A percentile compares a stretch with the other conserved stretches of the same genome.
Conservation (phyloP, 2,888 invertebrate genomes). For the Eugnorisma glareosa region DNA sequence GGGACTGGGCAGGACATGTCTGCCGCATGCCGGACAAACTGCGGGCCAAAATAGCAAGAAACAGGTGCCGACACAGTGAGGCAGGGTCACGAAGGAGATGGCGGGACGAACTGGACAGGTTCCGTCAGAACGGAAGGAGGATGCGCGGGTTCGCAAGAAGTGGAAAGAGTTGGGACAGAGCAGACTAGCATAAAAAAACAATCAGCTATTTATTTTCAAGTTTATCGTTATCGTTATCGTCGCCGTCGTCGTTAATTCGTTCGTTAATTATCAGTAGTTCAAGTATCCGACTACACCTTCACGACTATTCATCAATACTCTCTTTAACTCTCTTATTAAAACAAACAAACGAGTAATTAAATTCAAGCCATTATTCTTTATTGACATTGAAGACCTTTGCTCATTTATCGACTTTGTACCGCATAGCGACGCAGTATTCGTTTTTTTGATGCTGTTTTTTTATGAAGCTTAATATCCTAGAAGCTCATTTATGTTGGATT, state of each 20-base stretch:
- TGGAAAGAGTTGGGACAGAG: no score
- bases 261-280: neutral
- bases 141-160: no score
- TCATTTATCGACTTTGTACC: constrained; percentile 36
- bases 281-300: neutral
- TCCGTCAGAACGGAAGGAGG: neutral
- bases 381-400: constrained; percentile 30
- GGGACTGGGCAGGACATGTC: neutral
- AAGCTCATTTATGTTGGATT: constrained; percentile 10
- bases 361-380: constrained; percentile 23
- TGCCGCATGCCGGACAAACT: no score
- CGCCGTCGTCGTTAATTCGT: no score
- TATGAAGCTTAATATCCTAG: neutral
- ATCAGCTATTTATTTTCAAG: neutral
- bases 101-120: neutral
- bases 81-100: neutral
- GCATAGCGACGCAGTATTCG: neutral
- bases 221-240: no score
- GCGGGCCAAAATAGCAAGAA: no score
- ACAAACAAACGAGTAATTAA: constrained; percentile 44
- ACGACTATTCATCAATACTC: constrained; percentile 6
- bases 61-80: neutral
- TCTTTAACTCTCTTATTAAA: constrained; percentile 15
- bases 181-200: no score
- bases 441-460: constrained; percentile 3